Base-by-base conservation (phyloP, 2,888 invertebrate species). In the Ametastegia equiseti region DNA sequence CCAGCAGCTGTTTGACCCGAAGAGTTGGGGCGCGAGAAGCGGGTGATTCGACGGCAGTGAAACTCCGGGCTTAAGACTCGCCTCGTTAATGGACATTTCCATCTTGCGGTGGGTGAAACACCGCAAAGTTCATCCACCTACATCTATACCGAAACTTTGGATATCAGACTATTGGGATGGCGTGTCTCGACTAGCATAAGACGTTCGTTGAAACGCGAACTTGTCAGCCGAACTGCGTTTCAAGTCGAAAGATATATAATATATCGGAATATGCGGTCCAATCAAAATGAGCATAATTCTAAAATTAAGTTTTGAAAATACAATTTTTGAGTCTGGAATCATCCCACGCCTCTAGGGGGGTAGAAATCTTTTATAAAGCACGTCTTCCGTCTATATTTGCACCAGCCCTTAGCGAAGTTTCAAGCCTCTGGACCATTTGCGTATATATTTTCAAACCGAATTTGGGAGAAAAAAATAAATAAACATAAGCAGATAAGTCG, bases 21-120 rank as follows among this genome's bases (percentile, higher is more conserved):
- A 13, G 54, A 33, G 75, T 19, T 23, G 36, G 36, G n/a, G 39
- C 36, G 11, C 39, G 67, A 67, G 39, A 19, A 67, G 15, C 39
- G 67, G 71, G 69, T 42, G 71, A 71, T 71, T 71, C 71, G 30
- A 47, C 27, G 71, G 27, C 47, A 47, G 45, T 71, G 45, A 45
- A 71, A 71, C 71, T 71, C 47, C 47, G 45, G 45, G 75, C 75
- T 33, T 75, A 50, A 73, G 33, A 73, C 54, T 75, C 33, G 50
- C 36, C 75, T 75, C 54, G 75, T 75, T 75, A 75, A 75, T 75
- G 75, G 75, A 54, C 50, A 75, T 75, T 75, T 75, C 75, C 75
- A 30, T 75, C 75, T 36, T 13, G 75, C 19, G 75, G 50, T 75
- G 7, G 19, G 50, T 36, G 75, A 54, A 75, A 75, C 54, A 36